Conservation (phyloP, 2,797 vertebrate species). For the Pempheris klunzingeri region DNA sequence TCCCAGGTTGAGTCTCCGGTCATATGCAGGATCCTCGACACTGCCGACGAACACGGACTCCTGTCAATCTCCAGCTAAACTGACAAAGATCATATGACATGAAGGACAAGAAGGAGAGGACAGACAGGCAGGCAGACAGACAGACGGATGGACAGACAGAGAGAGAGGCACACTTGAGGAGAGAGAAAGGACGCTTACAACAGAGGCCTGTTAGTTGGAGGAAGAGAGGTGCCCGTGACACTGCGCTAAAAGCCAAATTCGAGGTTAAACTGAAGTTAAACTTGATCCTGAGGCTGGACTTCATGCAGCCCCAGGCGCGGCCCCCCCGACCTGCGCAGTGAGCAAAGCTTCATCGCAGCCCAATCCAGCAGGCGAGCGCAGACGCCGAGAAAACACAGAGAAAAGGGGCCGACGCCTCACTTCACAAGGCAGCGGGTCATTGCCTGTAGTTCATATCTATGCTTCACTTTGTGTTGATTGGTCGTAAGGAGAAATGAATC, state of each 20-base stretch:
- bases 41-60: conserved; percentile 95
- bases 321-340: conserved; percentile 1
- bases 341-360: conserved; percentile 19
- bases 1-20: conserved; percentile 96
- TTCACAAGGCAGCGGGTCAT: conserved; percentile 33
- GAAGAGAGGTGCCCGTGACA: conserved; percentile 39
- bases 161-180: conserved; percentile 5
- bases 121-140: too few relatives aligned
- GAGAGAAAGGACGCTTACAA: neutral
- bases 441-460: conserved; percentile 57
- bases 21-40: conserved; percentile 97
- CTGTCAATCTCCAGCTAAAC: conserved; percentile 92
- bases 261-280: conserved; percentile 32
- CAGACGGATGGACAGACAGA: too few relatives aligned
- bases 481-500: conserved; percentile 45
- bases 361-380: conserved; percentile 15
- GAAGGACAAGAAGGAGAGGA: conserved; percentile 36
- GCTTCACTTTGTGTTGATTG: conserved; percentile 57
- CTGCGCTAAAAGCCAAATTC: conserved; percentile 53
- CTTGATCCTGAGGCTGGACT: conserved; percentile 56
- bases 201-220: conserved; percentile 26
- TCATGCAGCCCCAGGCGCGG: conserved; percentile 17
- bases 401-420: conserved; percentile 19
- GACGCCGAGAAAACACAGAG: conserved; percentile 25
- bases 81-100: conserved; percentile 14